Evolutionary conservation across 2,113 vertebrate genomes (phyloP).

Genomic region (Istiophorus platypterus): DNA sequence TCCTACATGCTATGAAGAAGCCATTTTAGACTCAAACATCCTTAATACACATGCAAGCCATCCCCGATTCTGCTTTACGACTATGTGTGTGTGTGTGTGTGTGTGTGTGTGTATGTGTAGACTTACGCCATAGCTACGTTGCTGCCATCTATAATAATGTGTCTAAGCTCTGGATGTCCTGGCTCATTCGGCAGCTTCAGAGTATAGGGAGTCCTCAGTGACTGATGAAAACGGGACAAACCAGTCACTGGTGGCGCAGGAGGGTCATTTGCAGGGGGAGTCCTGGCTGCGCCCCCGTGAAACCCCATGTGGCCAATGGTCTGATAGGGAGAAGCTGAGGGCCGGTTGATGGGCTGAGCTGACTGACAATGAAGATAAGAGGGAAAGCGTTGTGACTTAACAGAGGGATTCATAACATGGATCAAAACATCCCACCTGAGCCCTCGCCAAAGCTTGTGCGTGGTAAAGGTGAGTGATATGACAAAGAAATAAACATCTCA

Average conservation of each 20-base stretch:
- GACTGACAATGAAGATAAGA: constrained; percentile 33
- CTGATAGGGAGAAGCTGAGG: constrained; percentile 76
- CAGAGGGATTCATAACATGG: neutral
- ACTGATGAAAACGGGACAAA: constrained; percentile 91
- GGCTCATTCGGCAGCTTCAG: constrained; percentile 93
- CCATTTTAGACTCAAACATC: neutral
- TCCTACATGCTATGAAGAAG: neutral
- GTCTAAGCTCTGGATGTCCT: constrained; percentile 87
- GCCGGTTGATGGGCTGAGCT: constrained; percentile 65
- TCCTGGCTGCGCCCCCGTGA: constrained; percentile 44
- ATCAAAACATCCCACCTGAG: neutral
- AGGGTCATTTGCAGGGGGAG: constrained; percentile 61
- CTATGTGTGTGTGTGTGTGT: too few species aligned
- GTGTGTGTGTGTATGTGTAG: neutral
- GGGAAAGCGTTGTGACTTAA: neutral
- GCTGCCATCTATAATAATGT: constrained; percentile 97
- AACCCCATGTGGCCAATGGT: constrained; percentile 70
- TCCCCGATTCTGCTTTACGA: too few species aligned
- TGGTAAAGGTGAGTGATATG: neutral
- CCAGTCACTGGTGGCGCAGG: constrained; percentile 88
- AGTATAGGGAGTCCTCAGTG: constrained; percentile 89
- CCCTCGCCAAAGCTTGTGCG: neutral
- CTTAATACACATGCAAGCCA: neutral
- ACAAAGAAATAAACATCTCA: neutral
- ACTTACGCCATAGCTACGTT: constrained; percentile 98